Conservation (phyloP, 2,113 vertebrate genomes). For the Danionella cerebrum region DNA sequence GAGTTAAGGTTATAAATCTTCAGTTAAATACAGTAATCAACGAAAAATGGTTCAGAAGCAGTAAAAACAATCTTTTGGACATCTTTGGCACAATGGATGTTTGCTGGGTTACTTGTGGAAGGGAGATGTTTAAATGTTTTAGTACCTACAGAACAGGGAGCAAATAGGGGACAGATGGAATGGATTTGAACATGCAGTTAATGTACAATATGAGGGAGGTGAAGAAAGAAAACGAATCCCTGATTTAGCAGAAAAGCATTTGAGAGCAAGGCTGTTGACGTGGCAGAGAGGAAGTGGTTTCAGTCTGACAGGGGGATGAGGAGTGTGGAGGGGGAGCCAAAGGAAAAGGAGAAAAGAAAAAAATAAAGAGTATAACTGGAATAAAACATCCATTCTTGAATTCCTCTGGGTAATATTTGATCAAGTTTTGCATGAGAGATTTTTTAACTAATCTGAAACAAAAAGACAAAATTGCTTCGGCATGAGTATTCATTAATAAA, state of each 20-base stretch:
- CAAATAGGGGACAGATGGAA: not conserved
- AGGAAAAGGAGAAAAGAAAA: not conserved
- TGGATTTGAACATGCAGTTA: not conserved
- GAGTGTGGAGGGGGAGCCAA: not conserved
- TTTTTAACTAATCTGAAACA: too few relatives aligned
- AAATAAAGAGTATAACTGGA: constrained; percentile 16
- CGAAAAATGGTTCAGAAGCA: too few relatives aligned
- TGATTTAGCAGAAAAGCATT: constrained; percentile 7
- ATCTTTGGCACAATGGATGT: too few relatives aligned
- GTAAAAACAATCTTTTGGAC: too few relatives aligned
- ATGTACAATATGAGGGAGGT: not conserved
- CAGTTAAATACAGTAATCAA: too few relatives aligned
- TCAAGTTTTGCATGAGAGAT: not conserved
- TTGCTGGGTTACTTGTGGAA: too few relatives aligned
- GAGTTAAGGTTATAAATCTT: too few relatives aligned
- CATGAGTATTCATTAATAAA: too few relatives aligned
- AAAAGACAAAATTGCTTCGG: too few relatives aligned
- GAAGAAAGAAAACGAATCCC: not conserved
- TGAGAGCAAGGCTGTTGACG: constrained; percentile 15
- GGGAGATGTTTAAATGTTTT: too few relatives aligned
- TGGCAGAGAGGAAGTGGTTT: constrained; percentile 28
- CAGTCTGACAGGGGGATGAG: constrained; percentile 1
- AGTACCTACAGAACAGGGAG: not conserved
- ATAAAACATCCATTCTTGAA: not conserved
- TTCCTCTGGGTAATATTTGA: not conserved